phyloP scores from a whole-genome alignment of 2,797 vertebrate genomes.

The Enoplosus armatus region DNA sequence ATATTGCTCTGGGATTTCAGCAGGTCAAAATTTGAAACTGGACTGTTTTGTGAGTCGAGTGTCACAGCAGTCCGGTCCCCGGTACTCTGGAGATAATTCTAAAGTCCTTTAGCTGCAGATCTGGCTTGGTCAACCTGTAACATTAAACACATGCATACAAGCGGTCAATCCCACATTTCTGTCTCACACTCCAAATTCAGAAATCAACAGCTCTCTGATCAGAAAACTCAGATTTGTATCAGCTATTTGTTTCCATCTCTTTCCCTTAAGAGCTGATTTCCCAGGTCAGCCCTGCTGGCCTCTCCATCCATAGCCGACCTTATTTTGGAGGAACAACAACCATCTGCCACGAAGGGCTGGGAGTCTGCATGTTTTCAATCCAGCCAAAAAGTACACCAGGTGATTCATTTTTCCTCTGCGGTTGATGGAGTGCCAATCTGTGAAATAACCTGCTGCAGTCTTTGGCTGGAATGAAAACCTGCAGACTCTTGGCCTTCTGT shows the following conservation, averaged over 20 bases:
- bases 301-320: constrained; percentile 1
- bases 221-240: not conserved
- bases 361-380: constrained; percentile 50
- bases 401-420: constrained; percentile 59
- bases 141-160: not conserved
- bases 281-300: not conserved
- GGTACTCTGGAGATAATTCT: not conserved
- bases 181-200: not conserved
- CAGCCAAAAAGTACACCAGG: constrained; percentile 43
- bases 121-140: not conserved
- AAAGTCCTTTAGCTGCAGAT: not conserved
- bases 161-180: not conserved
- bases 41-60: not conserved
- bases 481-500: constrained; percentile 31
- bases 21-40: not conserved
- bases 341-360: constrained; percentile 26
- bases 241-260: not conserved
- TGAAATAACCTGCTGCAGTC: constrained; percentile 60
- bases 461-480: constrained; percentile 55
- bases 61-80: not conserved
- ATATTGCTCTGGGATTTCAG: constrained; percentile 1
- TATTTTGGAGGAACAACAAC: constrained; percentile 21
- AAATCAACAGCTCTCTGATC: not conserved
- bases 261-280: not conserved
- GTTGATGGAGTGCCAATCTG: constrained; percentile 70